A percentile compares a stretch with the other conserved stretches of the same genome.
phyloP scores from a whole-genome alignment of 2,888 invertebrate species.

The Diogma glabrata region DNA sequence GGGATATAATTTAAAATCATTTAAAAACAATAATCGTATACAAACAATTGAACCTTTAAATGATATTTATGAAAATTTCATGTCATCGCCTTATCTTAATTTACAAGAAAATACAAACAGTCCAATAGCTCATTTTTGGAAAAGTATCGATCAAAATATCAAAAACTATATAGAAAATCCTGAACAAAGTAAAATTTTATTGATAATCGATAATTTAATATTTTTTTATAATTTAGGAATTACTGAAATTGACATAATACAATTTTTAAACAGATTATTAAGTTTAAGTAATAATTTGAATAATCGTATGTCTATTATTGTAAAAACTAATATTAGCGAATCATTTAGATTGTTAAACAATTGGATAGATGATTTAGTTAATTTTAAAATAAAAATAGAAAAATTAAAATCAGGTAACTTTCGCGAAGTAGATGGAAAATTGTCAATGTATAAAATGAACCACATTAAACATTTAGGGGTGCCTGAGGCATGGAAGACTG shows the following conservation, averaged over 20 bases:
- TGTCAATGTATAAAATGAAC: conserved; percentile 35
- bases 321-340: conserved; percentile 48
- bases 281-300: conserved; percentile 30
- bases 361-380: conserved; percentile 49
- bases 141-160: conserved; percentile 35
- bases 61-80: conserved; percentile 36
- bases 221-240: conserved; percentile 56
- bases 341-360: conserved; percentile 46
- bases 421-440: conserved; percentile 57
- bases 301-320: conserved; percentile 40
- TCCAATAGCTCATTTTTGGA: conserved; percentile 29
- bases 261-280: conserved; percentile 40
- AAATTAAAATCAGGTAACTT: conserved; percentile 61
- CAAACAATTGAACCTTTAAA: conserved; percentile 43
- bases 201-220: conserved; percentile 61
- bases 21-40: conserved; percentile 38
- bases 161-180: conserved; percentile 30
- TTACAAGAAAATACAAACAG: neutral
- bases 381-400: conserved; percentile 49
- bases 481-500: conserved; percentile 23
- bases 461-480: neutral
- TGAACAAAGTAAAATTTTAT: conserved; percentile 1
- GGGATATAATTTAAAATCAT: conserved; percentile 53
- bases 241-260: conserved; percentile 40
- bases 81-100: conserved; percentile 13